Base-by-base conservation (phyloP, 1,140 invertebrate species). In the Trachelipus rathkii region DNA sequence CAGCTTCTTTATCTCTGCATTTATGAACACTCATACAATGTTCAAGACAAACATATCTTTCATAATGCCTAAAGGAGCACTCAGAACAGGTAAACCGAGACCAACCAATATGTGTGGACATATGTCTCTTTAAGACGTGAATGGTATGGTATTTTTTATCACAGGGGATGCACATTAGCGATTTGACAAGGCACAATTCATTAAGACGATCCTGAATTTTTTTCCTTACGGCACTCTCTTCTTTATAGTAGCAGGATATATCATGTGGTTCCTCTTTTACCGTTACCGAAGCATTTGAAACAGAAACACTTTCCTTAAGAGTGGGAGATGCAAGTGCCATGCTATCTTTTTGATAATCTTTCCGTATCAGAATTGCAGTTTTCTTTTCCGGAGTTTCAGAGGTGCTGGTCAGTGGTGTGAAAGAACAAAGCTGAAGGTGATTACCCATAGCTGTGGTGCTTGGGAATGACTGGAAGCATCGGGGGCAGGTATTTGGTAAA, bases 301-400 rank as follows among this genome's bases (percentile, higher is more conserved):
- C 66, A 10, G 66, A 68, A 11, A 10, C 23, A 66, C 75, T 72
- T 77, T 68, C 15, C 50, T 71, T 23, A 73, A 23, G 10, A 69
- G n/a, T 68, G 71, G 76, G 11, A 74, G 68, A 10, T 13, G 21
- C 43, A 21, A 33, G 15, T 15, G 21, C 46, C 10, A 15, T 60
- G 53, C 74, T 67, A 11, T 71, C 44, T 53, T 78, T 78, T 71
- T 76, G 75, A 45, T 78, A 78, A 44, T 78, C 77, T 53, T 78
- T 78, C 33, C 77, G 19, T 15, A 78, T 78, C 66, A 76, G 77
- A 44, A 78, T 78, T 8, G 74, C 74, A 60, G 76, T 78, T 44
- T 73, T 73, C 60, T 78, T 78, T 66, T 78, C 77, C 10, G 77
- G 77, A 13, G 71, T 76, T 33, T 78, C 77, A 13, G 77, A 78